Conservation (phyloP, 2,797 vertebrate species). For the Sciurus carolinensis region DNA sequence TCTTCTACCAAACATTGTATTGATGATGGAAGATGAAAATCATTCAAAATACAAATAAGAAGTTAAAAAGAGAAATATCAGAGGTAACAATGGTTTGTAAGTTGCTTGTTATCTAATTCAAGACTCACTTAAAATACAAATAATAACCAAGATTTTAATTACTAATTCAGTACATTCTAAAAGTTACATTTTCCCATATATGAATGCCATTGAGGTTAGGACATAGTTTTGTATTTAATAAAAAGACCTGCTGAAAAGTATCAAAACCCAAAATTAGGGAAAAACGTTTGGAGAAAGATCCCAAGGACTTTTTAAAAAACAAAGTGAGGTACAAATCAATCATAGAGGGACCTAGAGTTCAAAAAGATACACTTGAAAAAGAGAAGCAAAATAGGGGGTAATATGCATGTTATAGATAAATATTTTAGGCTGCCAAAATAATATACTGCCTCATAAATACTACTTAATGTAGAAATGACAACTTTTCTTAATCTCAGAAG, state of each 20-base stretch:
- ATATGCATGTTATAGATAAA: not conserved
- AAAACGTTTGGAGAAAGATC: not conserved
- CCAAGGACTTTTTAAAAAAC: not conserved
- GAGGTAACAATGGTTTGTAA: not conserved
- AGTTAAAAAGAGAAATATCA: not conserved
- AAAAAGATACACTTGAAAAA: slow-evolving; percentile 58
- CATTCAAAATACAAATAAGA: not conserved
- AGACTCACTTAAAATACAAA: slow-evolving; percentile 22
- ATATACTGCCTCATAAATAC: slow-evolving; percentile 15
- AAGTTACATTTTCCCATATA: slow-evolving; percentile 48
- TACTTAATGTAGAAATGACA: not conserved
- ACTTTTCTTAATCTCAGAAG: slow-evolving; percentile 54
- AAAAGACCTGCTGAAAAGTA: slow-evolving; percentile 68
- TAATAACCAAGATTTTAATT: slow-evolving; percentile 52
- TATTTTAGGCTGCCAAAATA: slow-evolving; percentile 14
- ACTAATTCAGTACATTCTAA: slow-evolving; percentile 55
- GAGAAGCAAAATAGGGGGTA: not conserved
- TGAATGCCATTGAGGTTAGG: not conserved
- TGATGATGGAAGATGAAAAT: slow-evolving; percentile 7
- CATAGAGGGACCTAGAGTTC: not conserved
- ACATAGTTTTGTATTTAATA: not conserved
- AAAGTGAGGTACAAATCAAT: not conserved
- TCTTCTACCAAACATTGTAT: not conserved
- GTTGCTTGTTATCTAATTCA: not conserved
- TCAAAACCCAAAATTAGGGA: not conserved